These are phyloP conservation scores for Toxotes jaculatrix DNA, from an alignment of 2,113 vertebrate genomes.

Conservation along the genomic window DNA sequence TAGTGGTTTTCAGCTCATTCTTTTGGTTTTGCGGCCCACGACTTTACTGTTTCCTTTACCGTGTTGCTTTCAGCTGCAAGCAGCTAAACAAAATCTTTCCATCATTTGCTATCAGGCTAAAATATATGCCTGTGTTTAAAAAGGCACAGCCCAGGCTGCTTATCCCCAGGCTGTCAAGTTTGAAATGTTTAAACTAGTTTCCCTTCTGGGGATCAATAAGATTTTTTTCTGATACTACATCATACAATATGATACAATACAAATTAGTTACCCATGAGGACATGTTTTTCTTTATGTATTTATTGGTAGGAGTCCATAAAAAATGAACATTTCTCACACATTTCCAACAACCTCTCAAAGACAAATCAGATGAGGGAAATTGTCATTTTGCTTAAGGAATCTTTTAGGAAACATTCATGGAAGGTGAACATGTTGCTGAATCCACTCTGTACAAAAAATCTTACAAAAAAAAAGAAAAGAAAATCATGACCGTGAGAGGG, in stretches of 20 bases:
- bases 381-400: background rate
- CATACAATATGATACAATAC: background rate
- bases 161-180: no score
- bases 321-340: slow-evolving; percentile 60
- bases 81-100: no score
- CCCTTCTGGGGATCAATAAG: no score
- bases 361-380: slow-evolving; percentile 11
- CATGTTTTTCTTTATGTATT: slow-evolving; percentile 53
- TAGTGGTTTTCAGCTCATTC: background rate
- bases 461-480: background rate
- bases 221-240: background rate
- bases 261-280: background rate
- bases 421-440: slow-evolving; percentile 34
- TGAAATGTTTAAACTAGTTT: no score
- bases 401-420: slow-evolving; percentile 26
- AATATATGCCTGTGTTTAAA: no score
- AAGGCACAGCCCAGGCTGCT: no score
- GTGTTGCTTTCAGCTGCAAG: no score
- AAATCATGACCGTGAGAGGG: slow-evolving; percentile 11
- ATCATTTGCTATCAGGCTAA: no score
- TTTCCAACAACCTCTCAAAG: slow-evolving; percentile 35
- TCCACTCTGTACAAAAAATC: slow-evolving; percentile 39
- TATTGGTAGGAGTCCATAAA: slow-evolving; percentile 69
- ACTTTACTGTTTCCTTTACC: background rate
- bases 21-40: background rate